Percentiles rank a stretch among this genome's conserved stretches.
phyloP scores from a whole-genome alignment of 2,113 vertebrate species.

The Oenanthe oenanthe region DNA sequence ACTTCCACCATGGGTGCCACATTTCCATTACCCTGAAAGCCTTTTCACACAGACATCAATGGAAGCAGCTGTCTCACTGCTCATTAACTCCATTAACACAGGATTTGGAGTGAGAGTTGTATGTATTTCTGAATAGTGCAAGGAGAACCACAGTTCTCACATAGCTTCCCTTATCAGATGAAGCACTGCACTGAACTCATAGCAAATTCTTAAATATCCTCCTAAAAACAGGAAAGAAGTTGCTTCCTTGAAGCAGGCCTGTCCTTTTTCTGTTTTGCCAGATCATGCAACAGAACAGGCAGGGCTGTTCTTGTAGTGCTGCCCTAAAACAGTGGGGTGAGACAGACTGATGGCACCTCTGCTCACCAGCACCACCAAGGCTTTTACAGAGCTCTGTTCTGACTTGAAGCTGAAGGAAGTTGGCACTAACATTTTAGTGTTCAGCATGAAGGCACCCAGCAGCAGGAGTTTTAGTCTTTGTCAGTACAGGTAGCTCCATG shows the following conservation, averaged over 20 bases:
- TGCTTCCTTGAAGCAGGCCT: neutral
- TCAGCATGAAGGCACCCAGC: neutral
- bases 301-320: neutral
- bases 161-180: neutral
- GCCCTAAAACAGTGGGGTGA: neutral
- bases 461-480: neutral
- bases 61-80: neutral
- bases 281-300: neutral
- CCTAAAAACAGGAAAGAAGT: neutral
- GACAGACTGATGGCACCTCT: neutral
- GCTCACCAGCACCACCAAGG: neutral
- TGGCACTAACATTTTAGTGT: neutral
- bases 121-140: conserved; percentile 33
- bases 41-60: neutral
- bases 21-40: neutral
- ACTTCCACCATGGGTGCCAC: neutral
- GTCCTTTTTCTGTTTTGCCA: neutral
- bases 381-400: neutral
- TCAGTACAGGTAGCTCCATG: neutral
- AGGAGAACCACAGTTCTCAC: conserved; percentile 14
- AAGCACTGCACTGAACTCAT: neutral
- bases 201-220: neutral
- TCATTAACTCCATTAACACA: neutral
- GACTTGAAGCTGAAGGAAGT: neutral
- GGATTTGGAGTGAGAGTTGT: neutral